Conservation (phyloP, 2,113 vertebrate genomes). For the Phylloscopus trochiloides region DNA sequence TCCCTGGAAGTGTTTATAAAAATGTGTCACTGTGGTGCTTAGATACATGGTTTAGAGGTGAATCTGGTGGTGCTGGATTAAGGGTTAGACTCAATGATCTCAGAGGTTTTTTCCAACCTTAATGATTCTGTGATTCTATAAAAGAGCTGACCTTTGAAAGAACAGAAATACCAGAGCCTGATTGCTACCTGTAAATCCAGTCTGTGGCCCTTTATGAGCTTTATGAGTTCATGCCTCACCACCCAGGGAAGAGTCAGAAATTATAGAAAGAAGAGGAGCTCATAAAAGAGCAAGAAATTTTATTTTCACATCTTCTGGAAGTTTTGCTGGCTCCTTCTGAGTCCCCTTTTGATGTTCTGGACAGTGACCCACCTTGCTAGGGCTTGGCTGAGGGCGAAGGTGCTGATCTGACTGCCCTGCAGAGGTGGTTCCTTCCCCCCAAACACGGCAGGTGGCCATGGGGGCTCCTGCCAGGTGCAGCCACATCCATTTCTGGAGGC, state of each 20-base stretch:
- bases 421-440: not conserved
- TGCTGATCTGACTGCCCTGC: not conserved
- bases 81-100: not conserved
- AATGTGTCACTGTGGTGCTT: not conserved
- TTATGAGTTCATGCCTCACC: not conserved
- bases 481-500: not conserved
- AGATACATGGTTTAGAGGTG: not conserved
- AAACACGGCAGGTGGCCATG: not conserved
- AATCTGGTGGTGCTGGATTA: not conserved
- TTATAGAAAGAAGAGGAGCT: not conserved
- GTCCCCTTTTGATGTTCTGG: not conserved
- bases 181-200: not conserved
- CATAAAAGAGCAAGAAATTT: not conserved
- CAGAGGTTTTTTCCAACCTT: not conserved
- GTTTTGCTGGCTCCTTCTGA: not conserved
- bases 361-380: not conserved
- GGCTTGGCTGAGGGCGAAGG: not conserved
- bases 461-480: not conserved
- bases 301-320: not conserved
- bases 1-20: not conserved
- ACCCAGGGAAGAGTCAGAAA: not conserved
- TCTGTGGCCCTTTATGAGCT: not conserved
- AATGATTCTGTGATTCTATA: not conserved
- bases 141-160: not conserved
- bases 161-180: not conserved